These are phyloP conservation scores for Daphoenositta chrysoptera DNA, from an alignment of 2,113 vertebrate species.

Conservation along the genomic window DNA sequence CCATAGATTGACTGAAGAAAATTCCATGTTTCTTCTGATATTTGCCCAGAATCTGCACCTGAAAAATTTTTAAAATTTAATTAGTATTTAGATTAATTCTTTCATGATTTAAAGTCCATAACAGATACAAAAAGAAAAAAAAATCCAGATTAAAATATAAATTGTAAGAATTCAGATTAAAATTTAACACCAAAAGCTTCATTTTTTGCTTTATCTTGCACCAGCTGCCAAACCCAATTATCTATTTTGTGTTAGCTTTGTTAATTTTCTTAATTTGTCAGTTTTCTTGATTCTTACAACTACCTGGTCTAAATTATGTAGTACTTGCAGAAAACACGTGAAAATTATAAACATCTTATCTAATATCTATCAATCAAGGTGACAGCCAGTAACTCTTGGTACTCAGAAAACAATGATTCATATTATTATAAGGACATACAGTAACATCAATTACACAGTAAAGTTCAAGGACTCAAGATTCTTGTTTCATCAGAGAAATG, in stretches of 20 bases:
- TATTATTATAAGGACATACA: neutral
- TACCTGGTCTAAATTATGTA: neutral
- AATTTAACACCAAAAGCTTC: neutral
- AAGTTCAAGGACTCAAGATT: neutral
- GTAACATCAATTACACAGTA: neutral
- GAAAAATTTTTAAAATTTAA: neutral
- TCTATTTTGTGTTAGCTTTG: neutral
- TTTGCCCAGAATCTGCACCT: conserved; percentile 98
- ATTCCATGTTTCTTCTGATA: conserved; percentile 98
- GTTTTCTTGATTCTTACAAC: neutral
- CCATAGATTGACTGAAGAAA: conserved; percentile 94
- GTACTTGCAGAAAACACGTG: neutral
- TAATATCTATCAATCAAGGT: neutral
- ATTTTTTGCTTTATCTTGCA: neutral
- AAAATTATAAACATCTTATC: neutral
- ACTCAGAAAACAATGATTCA: neutral
- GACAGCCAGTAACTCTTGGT: neutral
- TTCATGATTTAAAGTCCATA: neutral
- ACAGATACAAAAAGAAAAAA: neutral
- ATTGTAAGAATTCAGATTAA: neutral
- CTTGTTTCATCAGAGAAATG: neutral
- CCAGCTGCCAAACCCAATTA: neutral
- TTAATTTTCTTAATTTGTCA: too few species aligned
- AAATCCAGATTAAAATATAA: neutral
- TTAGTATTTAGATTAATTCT: neutral